A percentile compares a stretch with the other conserved stretches of the same genome.
These are phyloP conservation scores for Aethina tumida DNA, from an alignment of 1,140 invertebrate genomes.

Conservation along the genomic window DNA sequence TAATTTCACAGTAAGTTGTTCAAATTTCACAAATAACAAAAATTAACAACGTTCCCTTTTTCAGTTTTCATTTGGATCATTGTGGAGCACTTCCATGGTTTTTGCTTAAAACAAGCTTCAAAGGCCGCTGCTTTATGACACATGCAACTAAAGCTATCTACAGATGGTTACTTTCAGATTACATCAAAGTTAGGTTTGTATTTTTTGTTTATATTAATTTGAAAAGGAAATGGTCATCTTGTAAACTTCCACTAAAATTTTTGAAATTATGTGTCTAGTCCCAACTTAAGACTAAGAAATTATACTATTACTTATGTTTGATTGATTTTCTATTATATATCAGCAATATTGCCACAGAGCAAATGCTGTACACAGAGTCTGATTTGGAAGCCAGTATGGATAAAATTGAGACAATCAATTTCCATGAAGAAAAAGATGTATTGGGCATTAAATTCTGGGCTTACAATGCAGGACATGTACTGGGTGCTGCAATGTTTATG, in stretches of 20 bases:
- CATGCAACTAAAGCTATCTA: conserved; percentile 99
- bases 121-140: conserved; percentile 98
- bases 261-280: too few species aligned
- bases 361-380: conserved; percentile 95
- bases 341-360: conserved; percentile 93
- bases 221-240: too few species aligned
- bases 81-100: conserved; percentile 98
- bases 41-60: conserved; percentile 18
- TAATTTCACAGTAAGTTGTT: conserved; percentile 85
- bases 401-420: conserved; percentile 97
- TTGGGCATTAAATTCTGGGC: conserved; percentile 97
- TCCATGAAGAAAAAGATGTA: conserved; percentile 97
- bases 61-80: conserved; percentile 95
- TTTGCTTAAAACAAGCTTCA: conserved; percentile 93
- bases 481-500: conserved; percentile 99
- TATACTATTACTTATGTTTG: not conserved
- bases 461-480: conserved; percentile 97
- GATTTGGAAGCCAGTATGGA: conserved; percentile 97
- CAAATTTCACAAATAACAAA: not conserved
- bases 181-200: conserved; percentile 91
- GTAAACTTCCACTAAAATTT: too few species aligned
- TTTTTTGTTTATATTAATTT: conserved; percentile 1
- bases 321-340: conserved; percentile 14
- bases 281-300: conserved; percentile 2
- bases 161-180: conserved; percentile 96